Evolutionary conservation across 1,140 invertebrate species (phyloP).

Genomic region (Scaptomyza hsui): DNA sequence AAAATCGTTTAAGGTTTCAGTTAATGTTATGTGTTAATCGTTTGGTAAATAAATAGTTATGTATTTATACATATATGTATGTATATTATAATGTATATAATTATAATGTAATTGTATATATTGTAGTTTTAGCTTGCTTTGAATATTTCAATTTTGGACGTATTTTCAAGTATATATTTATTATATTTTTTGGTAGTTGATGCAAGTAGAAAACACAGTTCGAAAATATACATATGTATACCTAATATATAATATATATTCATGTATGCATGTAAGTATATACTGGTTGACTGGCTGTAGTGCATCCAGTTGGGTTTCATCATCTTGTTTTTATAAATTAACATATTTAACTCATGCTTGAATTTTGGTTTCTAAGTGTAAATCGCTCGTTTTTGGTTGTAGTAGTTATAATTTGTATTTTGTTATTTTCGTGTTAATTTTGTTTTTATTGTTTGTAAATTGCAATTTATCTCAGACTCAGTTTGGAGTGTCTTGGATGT

Average conservation of each 20-base stretch:
- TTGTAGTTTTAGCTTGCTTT: slow-evolving; percentile 71
- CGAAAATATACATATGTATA: slow-evolving; percentile 75
- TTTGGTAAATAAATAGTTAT: slow-evolving; percentile 61
- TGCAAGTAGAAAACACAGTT: slow-evolving; percentile 81
- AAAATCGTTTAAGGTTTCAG: slow-evolving; percentile 24
- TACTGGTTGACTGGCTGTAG: slow-evolving; percentile 65
- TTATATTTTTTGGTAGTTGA: slow-evolving; percentile 55
- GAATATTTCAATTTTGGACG: slow-evolving; percentile 70
- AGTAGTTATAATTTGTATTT: slow-evolving; percentile 24
- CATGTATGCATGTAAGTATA: slow-evolving; percentile 63
- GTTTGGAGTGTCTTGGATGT: slow-evolving; percentile 81
- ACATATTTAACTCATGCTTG: slow-evolving; percentile 23
- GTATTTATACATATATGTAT: slow-evolving; percentile 61
- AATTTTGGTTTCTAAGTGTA: slow-evolving; percentile 62
- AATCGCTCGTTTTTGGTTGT: slow-evolving; percentile 57
- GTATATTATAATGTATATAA: slow-evolving; percentile 62
- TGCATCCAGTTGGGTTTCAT: slow-evolving; percentile 55
- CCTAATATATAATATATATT: slow-evolving; percentile 73
- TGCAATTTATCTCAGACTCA: slow-evolving; percentile 82
- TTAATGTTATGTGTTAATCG: slow-evolving; percentile 41
- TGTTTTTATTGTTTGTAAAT: slow-evolving; percentile 71
- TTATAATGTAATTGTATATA: slow-evolving; percentile 63
- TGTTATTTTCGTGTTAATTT: slow-evolving; percentile 31
- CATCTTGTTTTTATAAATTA: slow-evolving; percentile 1
- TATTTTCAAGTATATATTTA: slow-evolving; percentile 77